Conservation (phyloP, 2,888 invertebrate species). For the Strigamia crassipes region DNA sequence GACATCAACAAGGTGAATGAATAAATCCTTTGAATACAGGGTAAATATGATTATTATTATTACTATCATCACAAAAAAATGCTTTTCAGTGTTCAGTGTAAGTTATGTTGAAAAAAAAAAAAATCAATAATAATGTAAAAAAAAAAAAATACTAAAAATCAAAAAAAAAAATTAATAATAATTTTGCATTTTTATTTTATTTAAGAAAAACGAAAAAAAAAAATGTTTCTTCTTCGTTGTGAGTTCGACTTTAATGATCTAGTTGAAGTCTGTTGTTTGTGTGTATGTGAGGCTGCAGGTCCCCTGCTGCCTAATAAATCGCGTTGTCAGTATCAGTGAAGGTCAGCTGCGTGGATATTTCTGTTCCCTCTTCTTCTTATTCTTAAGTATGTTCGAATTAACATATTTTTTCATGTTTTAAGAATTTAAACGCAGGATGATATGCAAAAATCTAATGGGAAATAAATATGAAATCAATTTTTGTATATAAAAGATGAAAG, state of each 20-base stretch:
- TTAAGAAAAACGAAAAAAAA: background rate
- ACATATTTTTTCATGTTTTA: conserved; percentile 35
- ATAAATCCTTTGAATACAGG: conserved; percentile 38
- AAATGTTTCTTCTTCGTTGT: background rate
- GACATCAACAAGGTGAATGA: conserved; percentile 14
- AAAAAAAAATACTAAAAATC: background rate
- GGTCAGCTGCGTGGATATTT: conserved; percentile 40
- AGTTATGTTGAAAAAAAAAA: conserved; percentile 15
- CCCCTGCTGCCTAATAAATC: conserved; percentile 42
- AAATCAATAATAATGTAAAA: background rate
- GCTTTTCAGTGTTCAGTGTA: conserved; percentile 36
- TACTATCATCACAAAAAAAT: background rate
- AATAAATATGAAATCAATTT: conserved; percentile 39
- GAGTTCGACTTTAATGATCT: conserved; percentile 38
- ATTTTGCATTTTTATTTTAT: conserved; percentile 7
- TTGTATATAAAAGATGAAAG: conserved; percentile 35
- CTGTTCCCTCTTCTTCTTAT: conserved; percentile 18
- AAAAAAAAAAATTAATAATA: background rate
- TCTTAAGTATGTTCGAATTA: conserved; percentile 35
- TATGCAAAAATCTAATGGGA: conserved; percentile 25
- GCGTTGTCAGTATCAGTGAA: conserved; percentile 42
- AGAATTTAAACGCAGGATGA: background rate
- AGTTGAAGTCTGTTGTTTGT: conserved; percentile 42
- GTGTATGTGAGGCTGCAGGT: conserved; percentile 42
- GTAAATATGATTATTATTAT: background rate